Conservation (phyloP, 2,797 vertebrate species). For the Echiichthys vipera region DNA sequence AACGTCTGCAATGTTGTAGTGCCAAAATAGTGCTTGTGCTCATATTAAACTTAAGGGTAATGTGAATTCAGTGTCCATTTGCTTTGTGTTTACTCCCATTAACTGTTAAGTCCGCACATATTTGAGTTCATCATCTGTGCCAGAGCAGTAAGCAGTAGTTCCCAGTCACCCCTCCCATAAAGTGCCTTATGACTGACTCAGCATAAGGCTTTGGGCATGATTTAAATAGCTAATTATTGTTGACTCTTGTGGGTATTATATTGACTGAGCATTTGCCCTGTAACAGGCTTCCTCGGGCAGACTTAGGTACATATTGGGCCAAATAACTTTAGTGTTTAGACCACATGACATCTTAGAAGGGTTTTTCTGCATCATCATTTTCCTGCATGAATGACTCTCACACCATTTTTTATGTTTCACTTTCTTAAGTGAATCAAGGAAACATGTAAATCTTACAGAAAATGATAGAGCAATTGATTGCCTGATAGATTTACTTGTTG, state of each 20-base stretch:
- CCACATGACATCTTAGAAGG: too few relatives aligned
- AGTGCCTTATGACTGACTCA: conserved; percentile 52
- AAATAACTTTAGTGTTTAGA: neutral
- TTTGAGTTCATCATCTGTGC: conserved; percentile 38
- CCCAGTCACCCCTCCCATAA: conserved; percentile 17
- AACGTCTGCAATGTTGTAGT: conserved; percentile 1
- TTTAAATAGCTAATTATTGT: conserved; percentile 47
- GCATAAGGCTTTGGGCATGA: conserved; percentile 31
- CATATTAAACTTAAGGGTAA: conserved; percentile 5
- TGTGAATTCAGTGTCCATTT: conserved; percentile 9
- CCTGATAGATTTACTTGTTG: neutral
- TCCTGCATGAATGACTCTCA: neutral
- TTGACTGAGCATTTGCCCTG: conserved; percentile 22
- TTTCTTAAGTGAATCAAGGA: neutral
- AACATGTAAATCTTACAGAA: neutral
- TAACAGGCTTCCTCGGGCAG: conserved; percentile 15
- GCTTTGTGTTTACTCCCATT: conserved; percentile 20
- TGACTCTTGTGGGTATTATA: conserved; percentile 17
- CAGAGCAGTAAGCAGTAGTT: conserved; percentile 6
- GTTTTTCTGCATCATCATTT: neutral
- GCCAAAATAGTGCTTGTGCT: conserved; percentile 10
- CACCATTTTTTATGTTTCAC: neutral
- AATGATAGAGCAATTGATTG: neutral
- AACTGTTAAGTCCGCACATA: conserved; percentile 10
- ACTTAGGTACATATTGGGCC: neutral